Evolutionary conservation across 2,113 vertebrate species (phyloP).

Genomic region (Rallus limicola): DNA sequence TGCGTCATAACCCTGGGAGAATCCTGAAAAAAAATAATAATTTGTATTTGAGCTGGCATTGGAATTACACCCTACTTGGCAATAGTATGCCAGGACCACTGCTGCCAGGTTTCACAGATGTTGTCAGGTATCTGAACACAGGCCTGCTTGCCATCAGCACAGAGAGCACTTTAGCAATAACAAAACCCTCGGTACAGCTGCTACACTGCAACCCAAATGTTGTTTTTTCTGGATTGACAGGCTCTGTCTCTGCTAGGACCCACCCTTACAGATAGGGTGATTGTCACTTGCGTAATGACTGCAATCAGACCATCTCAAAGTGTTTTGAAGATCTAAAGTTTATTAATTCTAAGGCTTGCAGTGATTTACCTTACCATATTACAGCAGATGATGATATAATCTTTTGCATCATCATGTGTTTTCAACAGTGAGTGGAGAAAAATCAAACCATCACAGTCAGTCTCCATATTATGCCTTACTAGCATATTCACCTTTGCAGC

Average conservation of each 20-base stretch:
- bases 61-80: accelerated
- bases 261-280: background rate
- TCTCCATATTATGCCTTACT: background rate
- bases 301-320: background rate
- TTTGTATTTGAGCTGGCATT: background rate
- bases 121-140: accelerated
- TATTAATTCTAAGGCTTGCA: background rate
- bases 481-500: background rate
- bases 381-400: background rate
- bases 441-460: background rate
- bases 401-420: background rate
- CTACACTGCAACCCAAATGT: background rate
- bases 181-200: background rate
- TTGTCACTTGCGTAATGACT: background rate
- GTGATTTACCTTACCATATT: background rate
- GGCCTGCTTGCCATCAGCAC: background rate
- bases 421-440: background rate
- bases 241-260: background rate
- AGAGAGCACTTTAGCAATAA: background rate
- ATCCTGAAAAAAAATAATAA: background rate
- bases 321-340: background rate
- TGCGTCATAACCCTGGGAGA: background rate
- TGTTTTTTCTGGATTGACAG: background rate
- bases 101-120: background rate
- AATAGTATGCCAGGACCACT: too few relatives aligned